These are phyloP conservation scores for Endotricha flammealis DNA, from an alignment of 2,888 invertebrate species.

Conservation along the genomic window DNA sequence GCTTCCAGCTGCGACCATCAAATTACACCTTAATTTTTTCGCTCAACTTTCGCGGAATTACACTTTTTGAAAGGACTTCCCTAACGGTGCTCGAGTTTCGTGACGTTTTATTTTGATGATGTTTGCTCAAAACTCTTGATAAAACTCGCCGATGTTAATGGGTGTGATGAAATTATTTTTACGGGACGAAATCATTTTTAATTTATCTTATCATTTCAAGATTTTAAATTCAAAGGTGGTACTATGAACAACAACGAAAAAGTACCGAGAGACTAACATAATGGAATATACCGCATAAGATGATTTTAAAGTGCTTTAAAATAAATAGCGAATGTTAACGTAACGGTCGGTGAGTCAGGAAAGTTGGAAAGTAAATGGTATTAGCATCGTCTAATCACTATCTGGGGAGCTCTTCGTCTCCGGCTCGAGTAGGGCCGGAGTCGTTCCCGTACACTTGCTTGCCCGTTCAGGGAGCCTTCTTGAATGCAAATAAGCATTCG, in stretches of 20 bases:
- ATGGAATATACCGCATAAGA: slow-evolving; percentile 49
- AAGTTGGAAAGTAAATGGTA: slow-evolving; percentile 76
- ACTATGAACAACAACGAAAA: no score
- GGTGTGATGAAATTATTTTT: background rate
- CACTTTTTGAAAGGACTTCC: slow-evolving; percentile 17
- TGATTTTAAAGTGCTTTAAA: slow-evolving; percentile 63
- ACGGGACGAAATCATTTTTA: no score
- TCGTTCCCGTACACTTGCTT: slow-evolving; percentile 64
- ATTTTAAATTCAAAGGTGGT: no score
- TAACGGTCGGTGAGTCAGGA: slow-evolving; percentile 69
- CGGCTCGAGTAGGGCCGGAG: slow-evolving; percentile 44
- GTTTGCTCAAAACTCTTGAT: slow-evolving; percentile 2
- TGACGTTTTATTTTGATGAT: slow-evolving; percentile 4
- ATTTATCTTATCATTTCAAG: no score
- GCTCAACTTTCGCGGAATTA: slow-evolving; percentile 22
- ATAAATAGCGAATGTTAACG: slow-evolving; percentile 64
- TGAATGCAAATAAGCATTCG: slow-evolving; percentile 76
- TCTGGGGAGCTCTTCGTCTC: slow-evolving; percentile 67
- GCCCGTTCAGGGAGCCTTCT: slow-evolving; percentile 64
- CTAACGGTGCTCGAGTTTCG: background rate
- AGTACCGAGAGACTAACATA: no score
- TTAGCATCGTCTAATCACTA: slow-evolving; percentile 76
- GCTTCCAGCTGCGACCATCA: slow-evolving; percentile 21
- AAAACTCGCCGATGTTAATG: background rate
- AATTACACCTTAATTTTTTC: slow-evolving; percentile 31